These are phyloP conservation scores for Rhinophrynus dorsalis DNA, from an alignment of 2,797 vertebrate species.

Conservation along the genomic window DNA sequence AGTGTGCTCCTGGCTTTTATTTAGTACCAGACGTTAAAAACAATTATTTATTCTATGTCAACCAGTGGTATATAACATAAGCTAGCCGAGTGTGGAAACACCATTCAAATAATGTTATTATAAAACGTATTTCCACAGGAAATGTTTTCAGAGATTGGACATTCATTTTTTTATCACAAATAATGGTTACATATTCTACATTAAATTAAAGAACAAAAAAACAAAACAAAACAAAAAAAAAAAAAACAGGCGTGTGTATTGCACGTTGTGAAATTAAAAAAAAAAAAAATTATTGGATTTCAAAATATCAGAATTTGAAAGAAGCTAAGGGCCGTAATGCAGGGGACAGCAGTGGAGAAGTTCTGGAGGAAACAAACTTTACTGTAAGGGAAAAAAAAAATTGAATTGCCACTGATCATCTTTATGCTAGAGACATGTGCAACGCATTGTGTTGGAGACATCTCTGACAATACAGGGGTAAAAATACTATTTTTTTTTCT, in stretches of 20 bases:
- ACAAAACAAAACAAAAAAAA: too few relatives aligned
- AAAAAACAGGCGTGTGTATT: constrained; percentile 79
- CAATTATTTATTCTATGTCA: constrained; percentile 51
- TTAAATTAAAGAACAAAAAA: constrained; percentile 61
- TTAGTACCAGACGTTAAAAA: constrained; percentile 53
- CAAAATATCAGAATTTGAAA: constrained; percentile 30
- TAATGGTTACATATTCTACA: constrained; percentile 65
- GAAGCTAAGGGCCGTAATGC: too few relatives aligned
- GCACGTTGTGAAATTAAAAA: constrained; percentile 67
- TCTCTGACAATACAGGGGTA: too few relatives aligned
- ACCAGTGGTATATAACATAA: constrained; percentile 57
- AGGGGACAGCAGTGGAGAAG: too few relatives aligned
- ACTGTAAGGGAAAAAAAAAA: too few relatives aligned
- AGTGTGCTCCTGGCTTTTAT: constrained; percentile 63
- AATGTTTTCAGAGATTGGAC: constrained; percentile 70
- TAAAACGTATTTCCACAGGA: constrained; percentile 93
- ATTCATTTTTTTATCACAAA: constrained; percentile 52
- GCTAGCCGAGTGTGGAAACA: constrained; percentile 59
- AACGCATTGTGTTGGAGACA: too few relatives aligned
- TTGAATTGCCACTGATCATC: too few relatives aligned
- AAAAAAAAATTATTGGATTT: constrained; percentile 1
- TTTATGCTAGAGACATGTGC: too few relatives aligned
- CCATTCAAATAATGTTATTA: constrained; percentile 63
- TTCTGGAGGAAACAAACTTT: too few relatives aligned
- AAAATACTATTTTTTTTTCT: too few relatives aligned